Percentiles rank a stretch among this genome's conserved stretches.
Evolutionary conservation across 2,888 invertebrate species (phyloP).

Genomic region (Drosophila pseudotakahashii): DNA sequence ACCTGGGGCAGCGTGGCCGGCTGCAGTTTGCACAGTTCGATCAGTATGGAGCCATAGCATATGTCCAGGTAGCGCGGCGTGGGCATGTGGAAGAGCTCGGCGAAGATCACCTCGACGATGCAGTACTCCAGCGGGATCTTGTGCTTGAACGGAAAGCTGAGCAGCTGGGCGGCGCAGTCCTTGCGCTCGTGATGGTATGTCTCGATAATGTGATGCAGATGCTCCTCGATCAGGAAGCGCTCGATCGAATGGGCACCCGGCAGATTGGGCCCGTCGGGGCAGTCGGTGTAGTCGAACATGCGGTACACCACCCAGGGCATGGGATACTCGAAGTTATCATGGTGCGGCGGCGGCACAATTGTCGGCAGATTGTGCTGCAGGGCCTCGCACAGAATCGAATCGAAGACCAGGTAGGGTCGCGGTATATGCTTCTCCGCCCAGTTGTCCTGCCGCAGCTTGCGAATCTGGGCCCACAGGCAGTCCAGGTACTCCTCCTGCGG

Average conservation of each 20-base stretch:
- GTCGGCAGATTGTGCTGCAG: conserved; percentile 97
- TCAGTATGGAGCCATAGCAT: conserved; percentile 96
- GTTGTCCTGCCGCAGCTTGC: conserved; percentile 95
- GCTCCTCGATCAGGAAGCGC: conserved; percentile 98
- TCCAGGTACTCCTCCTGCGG: conserved; percentile 98
- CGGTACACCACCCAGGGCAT: conserved; percentile 97
- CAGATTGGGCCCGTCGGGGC: conserved; percentile 95
- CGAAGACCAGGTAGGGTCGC: conserved; percentile 97
- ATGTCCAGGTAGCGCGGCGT: conserved; percentile 95
- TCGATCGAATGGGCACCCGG: conserved; percentile 99
- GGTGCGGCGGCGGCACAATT: conserved; percentile 96
- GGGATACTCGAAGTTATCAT: conserved; percentile 95
- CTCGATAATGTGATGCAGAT: conserved; percentile 96
- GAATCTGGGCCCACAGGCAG: conserved; percentile 97
- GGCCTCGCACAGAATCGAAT: conserved; percentile 97
- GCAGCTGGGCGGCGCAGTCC: conserved; percentile 95
- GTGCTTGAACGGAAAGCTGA: conserved; percentile 96
- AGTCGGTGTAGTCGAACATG: conserved; percentile 99
- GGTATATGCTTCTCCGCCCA: conserved; percentile 99
- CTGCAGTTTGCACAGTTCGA: conserved; percentile 98
- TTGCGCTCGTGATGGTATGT: conserved; percentile 95
- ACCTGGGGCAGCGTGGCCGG: conserved; percentile 99
- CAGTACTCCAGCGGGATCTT: conserved; percentile 99
- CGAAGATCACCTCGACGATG: conserved; percentile 98
- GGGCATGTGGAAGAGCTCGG: conserved; percentile 96